Conservation (phyloP, 2,888 invertebrate genomes). For the Herminia tarsipennalis region DNA sequence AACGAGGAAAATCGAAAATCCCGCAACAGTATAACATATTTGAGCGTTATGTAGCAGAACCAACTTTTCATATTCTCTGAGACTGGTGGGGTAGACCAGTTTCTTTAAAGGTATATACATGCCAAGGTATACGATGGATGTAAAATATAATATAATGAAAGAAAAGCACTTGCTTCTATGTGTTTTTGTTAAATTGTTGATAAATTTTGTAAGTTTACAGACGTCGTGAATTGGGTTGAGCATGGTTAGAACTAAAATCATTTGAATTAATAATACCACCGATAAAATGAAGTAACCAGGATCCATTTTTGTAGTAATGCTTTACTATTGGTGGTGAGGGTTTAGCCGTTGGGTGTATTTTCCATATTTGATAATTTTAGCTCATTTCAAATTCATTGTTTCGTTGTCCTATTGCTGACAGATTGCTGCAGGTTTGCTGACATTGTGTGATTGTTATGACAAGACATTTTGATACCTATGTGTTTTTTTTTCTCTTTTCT, state of each 20-base stretch:
- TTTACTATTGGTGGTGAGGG: too few species aligned
- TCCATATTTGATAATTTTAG: too few species aligned
- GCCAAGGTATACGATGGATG: slow-evolving; percentile 62
- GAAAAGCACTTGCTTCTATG: slow-evolving; percentile 48
- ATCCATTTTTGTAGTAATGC: slow-evolving; percentile 64
- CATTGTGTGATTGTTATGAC: too few species aligned
- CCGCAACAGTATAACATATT: slow-evolving; percentile 70
- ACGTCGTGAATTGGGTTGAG: slow-evolving; percentile 71
- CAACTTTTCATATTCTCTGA: slow-evolving; percentile 58
- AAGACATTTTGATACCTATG: too few species aligned
- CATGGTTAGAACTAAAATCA: slow-evolving; percentile 62
- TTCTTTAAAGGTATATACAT: slow-evolving; percentile 64
- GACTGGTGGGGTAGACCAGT: slow-evolving; percentile 48
- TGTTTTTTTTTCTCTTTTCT: too few species aligned
- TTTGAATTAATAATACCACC: slow-evolving; percentile 64
- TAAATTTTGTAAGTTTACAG: slow-evolving; percentile 50
- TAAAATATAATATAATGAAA: slow-evolving; percentile 52
- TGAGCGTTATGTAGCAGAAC: slow-evolving; percentile 59
- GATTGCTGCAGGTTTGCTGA: too few species aligned
- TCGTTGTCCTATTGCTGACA: too few species aligned
- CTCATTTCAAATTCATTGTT: too few species aligned
- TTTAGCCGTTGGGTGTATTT: too few species aligned
- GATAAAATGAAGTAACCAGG: slow-evolving; percentile 55
- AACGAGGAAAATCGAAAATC: slow-evolving; percentile 72
- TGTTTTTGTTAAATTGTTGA: slow-evolving; percentile 44